Percentiles rank a stretch among this genome's conserved stretches.
Evolutionary conservation across 2,113 vertebrate species (phyloP).

Genomic region (Amia ocellicauda): DNA sequence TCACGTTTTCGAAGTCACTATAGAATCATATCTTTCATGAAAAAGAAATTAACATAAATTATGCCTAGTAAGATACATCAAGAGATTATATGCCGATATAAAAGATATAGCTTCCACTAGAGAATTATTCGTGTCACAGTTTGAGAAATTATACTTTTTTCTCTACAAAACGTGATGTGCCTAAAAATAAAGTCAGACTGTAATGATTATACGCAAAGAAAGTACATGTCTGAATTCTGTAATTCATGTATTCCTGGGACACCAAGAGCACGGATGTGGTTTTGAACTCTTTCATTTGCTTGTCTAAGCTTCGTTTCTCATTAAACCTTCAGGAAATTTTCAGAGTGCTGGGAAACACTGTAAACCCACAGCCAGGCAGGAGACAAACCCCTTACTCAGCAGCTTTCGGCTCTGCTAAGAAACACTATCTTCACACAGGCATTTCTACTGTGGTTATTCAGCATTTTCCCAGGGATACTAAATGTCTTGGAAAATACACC

Average conservation of each 20-base stretch:
- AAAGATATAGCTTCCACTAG: no score
- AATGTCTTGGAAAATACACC: no score
- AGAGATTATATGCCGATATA: no score
- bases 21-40: no score
- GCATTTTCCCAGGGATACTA: no score
- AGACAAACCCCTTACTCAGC: not conserved
- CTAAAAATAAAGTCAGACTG: not conserved
- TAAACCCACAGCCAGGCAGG: slow-evolving; percentile 1
- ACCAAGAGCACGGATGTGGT: not conserved
- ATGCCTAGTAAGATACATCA: no score
- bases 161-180: not conserved
- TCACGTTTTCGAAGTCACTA: no score
- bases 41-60: no score
- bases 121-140: no score
- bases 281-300: not conserved
- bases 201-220: not conserved
- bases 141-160: not conserved
- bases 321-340: slow-evolving; percentile 11
- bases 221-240: not conserved
- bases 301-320: not conserved
- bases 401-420: not conserved
- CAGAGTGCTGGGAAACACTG: not conserved
- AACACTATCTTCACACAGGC: not conserved
- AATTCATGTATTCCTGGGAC: slow-evolving; percentile 8
- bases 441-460: no score